Evolutionary conservation across 2,888 invertebrate genomes (phyloP), one percentile per base, ranked within the genome.

Genomic region (Mimas tiliae): DNA sequence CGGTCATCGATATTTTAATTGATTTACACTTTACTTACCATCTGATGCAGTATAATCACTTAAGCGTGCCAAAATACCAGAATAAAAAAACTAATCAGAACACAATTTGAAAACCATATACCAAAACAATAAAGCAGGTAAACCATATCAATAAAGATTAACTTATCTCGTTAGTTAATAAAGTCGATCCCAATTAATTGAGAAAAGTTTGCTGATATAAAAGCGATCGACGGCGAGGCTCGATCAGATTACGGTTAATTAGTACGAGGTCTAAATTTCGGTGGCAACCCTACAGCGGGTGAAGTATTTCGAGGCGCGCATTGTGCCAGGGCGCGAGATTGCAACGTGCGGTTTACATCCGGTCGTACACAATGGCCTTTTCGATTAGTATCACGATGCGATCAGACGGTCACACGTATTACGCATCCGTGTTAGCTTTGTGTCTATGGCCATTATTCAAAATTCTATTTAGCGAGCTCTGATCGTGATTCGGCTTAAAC

Each of bases 321-420:
- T 85, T 87, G 86, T 84, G 76, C 64, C 67, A 72, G 78, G 74
- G 84, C 82, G 86, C 81, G 85, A 87, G 84, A 85, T 85, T 83
- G 83, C 82, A 87, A 80, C 87, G 84, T 87, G 87, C 82, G 87
- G 88, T 85, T 82, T 79, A 84, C 84, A 84, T 88, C 90, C 88
- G 88, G 85, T 76, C 79, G 75, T 69, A 74, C 79, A 90, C 89
- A 89, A 89, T 87, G 69, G 79, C 75, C 70, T 76, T 79, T 75
- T 80, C 84, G 87, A 89, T 90, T 86, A 82, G 77, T 80, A 89
- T 89, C 88, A 76, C 82, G 85, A 84, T 84, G 80, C 77, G 80
- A 88, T 86, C 85, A 79, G 76, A 71, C 71, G 69, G 21, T 70
- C 69, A 69, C 71, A 67, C 70, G 71, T 73, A 78, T 80, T 78